Evolutionary conservation across 2,113 vertebrate genomes (phyloP).

Genomic region (Erythrolamprus reginae): DNA sequence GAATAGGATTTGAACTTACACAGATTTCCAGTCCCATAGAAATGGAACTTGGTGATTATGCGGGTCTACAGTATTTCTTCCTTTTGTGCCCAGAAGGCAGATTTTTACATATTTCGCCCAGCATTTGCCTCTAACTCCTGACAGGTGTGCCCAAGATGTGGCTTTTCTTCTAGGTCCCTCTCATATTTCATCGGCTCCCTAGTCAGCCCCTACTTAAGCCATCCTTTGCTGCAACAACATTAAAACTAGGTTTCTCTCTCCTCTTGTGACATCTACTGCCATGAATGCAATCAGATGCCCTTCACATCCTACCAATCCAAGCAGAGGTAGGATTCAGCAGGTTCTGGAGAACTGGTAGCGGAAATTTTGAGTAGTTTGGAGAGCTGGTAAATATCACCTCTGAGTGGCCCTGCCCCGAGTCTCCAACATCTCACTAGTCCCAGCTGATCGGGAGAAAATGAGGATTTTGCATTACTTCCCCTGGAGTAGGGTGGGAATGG

Average conservation of each 20-base stretch:
- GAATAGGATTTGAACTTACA: neutral
- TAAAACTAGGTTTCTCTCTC: neutral
- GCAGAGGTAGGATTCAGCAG: too few species aligned
- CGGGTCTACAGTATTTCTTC: neutral
- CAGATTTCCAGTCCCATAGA: neutral
- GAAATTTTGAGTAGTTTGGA: too few species aligned
- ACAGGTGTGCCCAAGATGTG: neutral
- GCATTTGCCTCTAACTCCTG: neutral
- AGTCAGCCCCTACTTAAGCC: neutral
- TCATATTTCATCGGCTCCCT: neutral
- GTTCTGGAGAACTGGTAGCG: too few species aligned
- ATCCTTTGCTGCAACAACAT: neutral
- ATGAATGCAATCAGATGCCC: neutral
- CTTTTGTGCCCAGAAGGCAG: neutral
- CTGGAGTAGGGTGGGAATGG: too few species aligned
- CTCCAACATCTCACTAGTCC: too few species aligned
- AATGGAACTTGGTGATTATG: neutral
- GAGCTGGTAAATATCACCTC: too few species aligned
- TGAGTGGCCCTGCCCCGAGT: too few species aligned
- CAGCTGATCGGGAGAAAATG: too few species aligned
- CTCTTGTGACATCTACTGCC: neutral
- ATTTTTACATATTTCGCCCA: neutral
- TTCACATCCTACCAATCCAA: neutral
- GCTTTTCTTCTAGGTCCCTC: neutral
- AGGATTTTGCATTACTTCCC: too few species aligned